Evolutionary conservation across 2,888 invertebrate species (phyloP).

Genomic region (Volucella bombylans): DNA sequence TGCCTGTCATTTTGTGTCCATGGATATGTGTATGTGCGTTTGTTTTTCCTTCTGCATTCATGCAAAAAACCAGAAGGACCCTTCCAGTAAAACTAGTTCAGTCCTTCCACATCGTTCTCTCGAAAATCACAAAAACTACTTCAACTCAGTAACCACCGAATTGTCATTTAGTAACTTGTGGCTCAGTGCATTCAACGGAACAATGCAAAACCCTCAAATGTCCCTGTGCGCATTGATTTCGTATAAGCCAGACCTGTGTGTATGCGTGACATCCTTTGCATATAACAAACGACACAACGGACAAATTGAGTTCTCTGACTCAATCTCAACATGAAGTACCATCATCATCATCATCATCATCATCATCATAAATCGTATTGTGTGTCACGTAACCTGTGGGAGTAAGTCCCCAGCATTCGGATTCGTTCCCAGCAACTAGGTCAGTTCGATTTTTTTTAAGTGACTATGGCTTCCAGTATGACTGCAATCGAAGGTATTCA

Average conservation of each 20-base stretch:
- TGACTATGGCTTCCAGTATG: constrained; percentile 18
- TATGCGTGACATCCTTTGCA: constrained; percentile 49
- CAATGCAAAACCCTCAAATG: constrained; percentile 47
- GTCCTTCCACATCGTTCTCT: constrained; percentile 56
- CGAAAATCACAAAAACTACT: constrained; percentile 31
- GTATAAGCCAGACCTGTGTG: background rate
- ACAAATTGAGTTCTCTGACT: constrained; percentile 63
- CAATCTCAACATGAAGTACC: constrained; percentile 48
- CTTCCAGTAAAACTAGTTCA: constrained; percentile 16
- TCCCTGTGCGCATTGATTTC: constrained; percentile 27
- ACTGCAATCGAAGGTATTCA: constrained; percentile 47
- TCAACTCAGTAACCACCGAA: constrained; percentile 3
- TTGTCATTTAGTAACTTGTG: constrained; percentile 46
- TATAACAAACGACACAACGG: constrained; percentile 34
- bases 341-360: constrained; percentile 62
- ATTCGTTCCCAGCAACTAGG: constrained; percentile 45
- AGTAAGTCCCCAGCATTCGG: constrained; percentile 31
- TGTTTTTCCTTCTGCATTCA: constrained; percentile 32
- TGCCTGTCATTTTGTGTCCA: constrained; percentile 7
- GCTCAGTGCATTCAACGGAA: constrained; percentile 54
- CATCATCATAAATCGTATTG: constrained; percentile 68
- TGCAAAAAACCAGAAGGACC: constrained; percentile 31
- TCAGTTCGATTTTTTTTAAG: constrained; percentile 42
- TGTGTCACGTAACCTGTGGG: constrained; percentile 66
- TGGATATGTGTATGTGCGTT: background rate